A percentile compares a stretch with the other conserved stretches of the same genome.
phyloP scores from a whole-genome alignment of 2,888 invertebrate genomes.

The Drosophila subsilvestris region DNA sequence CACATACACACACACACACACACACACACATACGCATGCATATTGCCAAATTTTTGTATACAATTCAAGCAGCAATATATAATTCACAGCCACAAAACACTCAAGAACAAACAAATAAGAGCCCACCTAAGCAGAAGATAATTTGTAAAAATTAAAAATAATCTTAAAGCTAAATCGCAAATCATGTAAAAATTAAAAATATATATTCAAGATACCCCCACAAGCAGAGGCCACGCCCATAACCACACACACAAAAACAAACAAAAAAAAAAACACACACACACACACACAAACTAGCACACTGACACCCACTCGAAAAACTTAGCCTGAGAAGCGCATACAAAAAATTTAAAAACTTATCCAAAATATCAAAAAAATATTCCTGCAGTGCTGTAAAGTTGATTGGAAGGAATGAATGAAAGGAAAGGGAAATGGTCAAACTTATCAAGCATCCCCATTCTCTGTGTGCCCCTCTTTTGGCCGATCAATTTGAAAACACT shows the following conservation, averaged over 20 bases:
- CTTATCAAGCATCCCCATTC: neutral
- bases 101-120: slow-evolving; percentile 72
- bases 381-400: slow-evolving; percentile 1
- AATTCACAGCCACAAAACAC: slow-evolving; percentile 20
- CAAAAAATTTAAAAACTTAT: slow-evolving; percentile 33
- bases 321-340: slow-evolving; percentile 34
- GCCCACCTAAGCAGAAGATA: slow-evolving; percentile 73
- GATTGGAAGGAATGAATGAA: neutral
- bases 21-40: slow-evolving; percentile 46
- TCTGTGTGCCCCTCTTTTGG: neutral
- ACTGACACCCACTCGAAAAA: slow-evolving; percentile 32
- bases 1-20: slow-evolving; percentile 18
- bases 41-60: slow-evolving; percentile 65
- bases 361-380: slow-evolving; percentile 40
- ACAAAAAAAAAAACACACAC: slow-evolving; percentile 11
- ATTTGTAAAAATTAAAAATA: slow-evolving; percentile 53
- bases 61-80: slow-evolving; percentile 50
- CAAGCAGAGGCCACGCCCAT: slow-evolving; percentile 30
- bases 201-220: slow-evolving; percentile 37
- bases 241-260: slow-evolving; percentile 14
- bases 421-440: neutral
- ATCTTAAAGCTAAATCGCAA: slow-evolving; percentile 74
- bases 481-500: slow-evolving; percentile 9
- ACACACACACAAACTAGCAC: slow-evolving; percentile 15
- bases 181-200: slow-evolving; percentile 39